Percentiles rank a stretch among this genome's conserved stretches.
Conservation (phyloP, 2,797 vertebrate genomes). For the Nyctalus aviator region DNA sequence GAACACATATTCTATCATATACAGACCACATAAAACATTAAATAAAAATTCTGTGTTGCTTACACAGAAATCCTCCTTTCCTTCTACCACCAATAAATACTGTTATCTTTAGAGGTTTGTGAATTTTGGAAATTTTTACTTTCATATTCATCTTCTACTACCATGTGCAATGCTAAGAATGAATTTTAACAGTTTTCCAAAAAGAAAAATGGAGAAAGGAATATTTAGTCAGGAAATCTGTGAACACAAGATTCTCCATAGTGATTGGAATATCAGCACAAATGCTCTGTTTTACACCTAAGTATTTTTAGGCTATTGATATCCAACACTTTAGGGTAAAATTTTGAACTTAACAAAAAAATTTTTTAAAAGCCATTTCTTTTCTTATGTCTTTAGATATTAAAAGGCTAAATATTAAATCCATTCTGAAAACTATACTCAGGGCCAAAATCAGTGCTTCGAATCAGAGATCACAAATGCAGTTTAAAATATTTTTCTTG, state of each 20-base stretch:
- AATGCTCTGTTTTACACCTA: slow-evolving; percentile 38
- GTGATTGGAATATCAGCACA: neutral
- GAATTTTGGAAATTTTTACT: slow-evolving; percentile 19
- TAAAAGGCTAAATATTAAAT: slow-evolving; percentile 43
- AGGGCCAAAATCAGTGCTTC: slow-evolving; percentile 14
- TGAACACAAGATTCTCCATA: neutral
- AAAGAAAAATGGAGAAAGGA: slow-evolving; percentile 27
- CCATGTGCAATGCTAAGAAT: neutral
- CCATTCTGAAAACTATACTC: slow-evolving; percentile 34
- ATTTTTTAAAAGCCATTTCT: too few relatives aligned
- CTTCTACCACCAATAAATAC: neutral
- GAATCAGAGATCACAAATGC: slow-evolving; percentile 40
- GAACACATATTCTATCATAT: neutral
- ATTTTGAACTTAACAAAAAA: neutral
- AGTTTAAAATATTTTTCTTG: neutral
- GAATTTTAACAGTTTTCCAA: neutral
- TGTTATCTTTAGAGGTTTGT: slow-evolving; percentile 4
- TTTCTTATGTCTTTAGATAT: neutral
- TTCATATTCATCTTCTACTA: slow-evolving; percentile 32
- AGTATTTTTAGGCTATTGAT: slow-evolving; percentile 20
- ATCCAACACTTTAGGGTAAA: neutral
- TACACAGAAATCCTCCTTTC: slow-evolving; percentile 41
- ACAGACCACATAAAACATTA: slow-evolving; percentile 30
- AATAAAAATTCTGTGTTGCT: neutral
- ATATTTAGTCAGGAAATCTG: slow-evolving; percentile 44